Evolutionary conservation across 2,113 vertebrate genomes (phyloP).

Genomic region (Formicarius rufipectus): DNA sequence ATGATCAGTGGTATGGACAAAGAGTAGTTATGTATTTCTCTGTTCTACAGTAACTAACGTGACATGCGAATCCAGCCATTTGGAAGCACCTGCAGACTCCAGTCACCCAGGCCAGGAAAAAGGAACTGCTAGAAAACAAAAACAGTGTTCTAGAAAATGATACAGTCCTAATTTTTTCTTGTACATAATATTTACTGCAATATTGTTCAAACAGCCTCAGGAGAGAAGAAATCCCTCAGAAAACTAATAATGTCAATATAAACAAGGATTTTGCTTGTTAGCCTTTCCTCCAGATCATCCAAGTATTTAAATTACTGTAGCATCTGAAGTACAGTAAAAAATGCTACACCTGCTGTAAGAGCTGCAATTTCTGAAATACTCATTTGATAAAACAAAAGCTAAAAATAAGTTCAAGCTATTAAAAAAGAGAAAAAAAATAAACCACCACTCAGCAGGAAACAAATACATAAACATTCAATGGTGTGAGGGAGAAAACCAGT

Average conservation of each 20-base stretch:
- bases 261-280: background rate
- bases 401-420: conserved; percentile 3
- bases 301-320: conserved; percentile 11
- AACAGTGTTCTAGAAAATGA: background rate
- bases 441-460: background rate
- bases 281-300: background rate
- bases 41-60: background rate
- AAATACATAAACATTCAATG: background rate
- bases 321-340: background rate
- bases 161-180: background rate
- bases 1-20: too few relatives aligned
- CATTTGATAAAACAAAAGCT: background rate
- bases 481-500: background rate
- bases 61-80: background rate
- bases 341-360: background rate
- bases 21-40: background rate
- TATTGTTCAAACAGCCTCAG: background rate
- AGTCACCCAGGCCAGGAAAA: background rate
- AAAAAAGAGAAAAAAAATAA: background rate
- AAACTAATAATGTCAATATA: background rate
- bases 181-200: background rate
- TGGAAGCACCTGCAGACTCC: background rate
- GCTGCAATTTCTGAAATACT: background rate
- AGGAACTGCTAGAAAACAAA: background rate
- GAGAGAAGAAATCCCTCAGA: background rate